Evolutionary conservation across 92 coral and sea anemone genomes (phyloP).

Genomic region (Siderastrea radians): DNA sequence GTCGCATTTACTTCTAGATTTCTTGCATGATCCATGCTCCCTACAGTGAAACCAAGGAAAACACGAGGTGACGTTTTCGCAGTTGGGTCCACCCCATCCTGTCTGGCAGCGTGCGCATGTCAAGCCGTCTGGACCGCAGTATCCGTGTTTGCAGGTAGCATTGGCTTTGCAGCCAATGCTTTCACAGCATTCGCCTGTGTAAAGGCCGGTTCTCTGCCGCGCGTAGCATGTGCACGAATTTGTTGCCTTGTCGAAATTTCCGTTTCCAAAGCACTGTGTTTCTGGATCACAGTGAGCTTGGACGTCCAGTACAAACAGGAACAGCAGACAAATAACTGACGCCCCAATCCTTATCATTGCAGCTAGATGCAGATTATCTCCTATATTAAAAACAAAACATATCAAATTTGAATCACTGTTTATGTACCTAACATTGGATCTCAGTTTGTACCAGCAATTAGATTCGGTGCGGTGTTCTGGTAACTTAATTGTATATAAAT

Average conservation of each 20-base stretch:
- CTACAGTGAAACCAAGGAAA: constrained; percentile 87
- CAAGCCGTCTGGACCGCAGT: constrained; percentile 76
- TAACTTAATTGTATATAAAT: no score
- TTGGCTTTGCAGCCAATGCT: constrained; percentile 82
- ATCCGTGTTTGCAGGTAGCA: constrained; percentile 86
- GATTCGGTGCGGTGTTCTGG: neutral
- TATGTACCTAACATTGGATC: neutral
- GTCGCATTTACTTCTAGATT: constrained; percentile 84
- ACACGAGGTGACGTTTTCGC: constrained; percentile 81
- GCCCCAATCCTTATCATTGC: neutral
- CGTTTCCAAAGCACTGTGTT: constrained; percentile 90
- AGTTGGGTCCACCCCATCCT: constrained; percentile 82
- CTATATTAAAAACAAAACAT: no score
- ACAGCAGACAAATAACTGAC: neutral
- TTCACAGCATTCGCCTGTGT: constrained; percentile 84
- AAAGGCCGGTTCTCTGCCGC: constrained; percentile 33
- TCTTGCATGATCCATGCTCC: constrained; percentile 77
- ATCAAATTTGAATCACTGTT: no score
- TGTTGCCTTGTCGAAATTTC: constrained; percentile 62
- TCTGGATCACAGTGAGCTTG: constrained; percentile 60
- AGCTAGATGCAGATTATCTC: no score
- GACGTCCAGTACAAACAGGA: neutral
- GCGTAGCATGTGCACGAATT: constrained; percentile 73
- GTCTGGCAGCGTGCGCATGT: constrained; percentile 78
- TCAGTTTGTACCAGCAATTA: neutral